Evolutionary conservation across 2,888 invertebrate genomes (phyloP), one percentile per base, ranked within the genome.

Genomic region (Cephus spinipes): DNA sequence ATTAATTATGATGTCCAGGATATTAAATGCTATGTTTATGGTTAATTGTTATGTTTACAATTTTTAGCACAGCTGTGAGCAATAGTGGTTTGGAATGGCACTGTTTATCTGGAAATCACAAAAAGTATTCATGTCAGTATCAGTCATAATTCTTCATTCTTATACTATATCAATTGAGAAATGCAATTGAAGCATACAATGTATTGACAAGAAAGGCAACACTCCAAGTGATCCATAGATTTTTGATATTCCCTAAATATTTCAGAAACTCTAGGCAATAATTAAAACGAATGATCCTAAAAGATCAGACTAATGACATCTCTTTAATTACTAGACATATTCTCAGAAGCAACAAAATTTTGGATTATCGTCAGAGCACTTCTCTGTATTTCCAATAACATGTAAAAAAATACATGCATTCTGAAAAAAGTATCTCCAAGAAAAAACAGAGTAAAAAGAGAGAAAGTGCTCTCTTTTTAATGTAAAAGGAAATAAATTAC

Each of bases 31-130:
- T 83, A 83, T 75, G 4, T 83, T 79, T 82, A 80, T 83, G 32
- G 78, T 81, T 80, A 83, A 80, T 81, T 80, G 77, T 80, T 83
- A 75, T 75, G 73, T 82, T 83, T 81, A 82, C 77, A 84, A 77
- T 32, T 81, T 85, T 89, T 86, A 86, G 86, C 87, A 87, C 87
- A 86, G 82, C 83, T 84, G 81, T 86, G 87, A 89, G 88, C 88
- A 88, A 89, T 82, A 81, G 80, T 87, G 85, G 83, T 87, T 82
- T 86, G 85, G 85, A 88, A 89, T 89, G 88, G 87, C 89, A 89
- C 89, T 87, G 85, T 78, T 75, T 86, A 87, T 87, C 90, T 90
- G 86, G 36, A 86, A 86, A 78, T 12, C 76, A 69, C 76, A 36
- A 74, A 33, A 55, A 55, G 55, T 55, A 55, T 23, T 23, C 32